These are phyloP conservation scores for Leucophenga montana DNA, from an alignment of 2,888 invertebrate genomes.

Conservation along the genomic window DNA sequence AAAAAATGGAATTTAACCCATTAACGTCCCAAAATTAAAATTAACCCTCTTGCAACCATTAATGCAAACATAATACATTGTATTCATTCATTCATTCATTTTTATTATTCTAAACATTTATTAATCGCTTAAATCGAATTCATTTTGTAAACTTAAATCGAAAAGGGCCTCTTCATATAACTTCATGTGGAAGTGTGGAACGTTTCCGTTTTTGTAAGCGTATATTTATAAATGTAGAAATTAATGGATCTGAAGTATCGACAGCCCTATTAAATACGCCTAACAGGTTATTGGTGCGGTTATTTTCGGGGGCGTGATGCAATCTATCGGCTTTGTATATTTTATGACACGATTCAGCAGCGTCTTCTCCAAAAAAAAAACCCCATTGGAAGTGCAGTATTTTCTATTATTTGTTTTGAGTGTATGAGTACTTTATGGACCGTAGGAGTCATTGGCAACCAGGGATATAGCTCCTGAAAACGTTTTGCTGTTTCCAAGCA, in stretches of 20 bases:
- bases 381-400: no score
- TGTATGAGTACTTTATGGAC: constrained; percentile 7
- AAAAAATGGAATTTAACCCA: no score
- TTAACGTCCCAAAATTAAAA: no score
- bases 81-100: no score
- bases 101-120: no score
- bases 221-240: not conserved
- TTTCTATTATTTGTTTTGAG: constrained; percentile 12
- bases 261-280: not conserved
- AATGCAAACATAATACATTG: no score
- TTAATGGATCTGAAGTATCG: not conserved
- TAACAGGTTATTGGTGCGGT: constrained; percentile 7
- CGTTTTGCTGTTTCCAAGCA: not conserved
- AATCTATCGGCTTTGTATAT: constrained; percentile 9
- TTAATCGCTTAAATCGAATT: not conserved
- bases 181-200: constrained; percentile 3
- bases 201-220: not conserved
- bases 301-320: not conserved
- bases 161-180: not conserved
- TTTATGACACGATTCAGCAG: constrained; percentile 13
- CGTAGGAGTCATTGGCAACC: constrained; percentile 33
- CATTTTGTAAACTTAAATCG: constrained; percentile 9
- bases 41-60: no score
- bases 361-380: constrained; percentile 6
- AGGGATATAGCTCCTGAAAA: constrained; percentile 23